Evolutionary conservation across 2,888 invertebrate species (phyloP).

Genomic region (Chymomyza procnemis): DNA sequence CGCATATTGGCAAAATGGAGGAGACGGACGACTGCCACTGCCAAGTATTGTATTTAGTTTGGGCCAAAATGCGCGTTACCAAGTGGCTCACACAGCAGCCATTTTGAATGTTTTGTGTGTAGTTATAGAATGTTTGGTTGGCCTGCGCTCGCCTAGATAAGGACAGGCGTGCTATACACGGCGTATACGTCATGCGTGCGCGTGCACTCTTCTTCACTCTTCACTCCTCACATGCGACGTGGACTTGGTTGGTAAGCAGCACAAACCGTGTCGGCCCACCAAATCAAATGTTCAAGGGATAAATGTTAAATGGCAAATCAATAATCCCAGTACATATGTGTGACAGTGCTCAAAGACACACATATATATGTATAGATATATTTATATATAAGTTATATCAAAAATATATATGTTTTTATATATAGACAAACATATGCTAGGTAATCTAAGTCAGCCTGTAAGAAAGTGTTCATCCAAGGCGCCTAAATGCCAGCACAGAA

Average conservation of each 20-base stretch:
- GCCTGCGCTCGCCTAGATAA: not conserved
- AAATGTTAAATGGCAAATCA: conserved; percentile 56
- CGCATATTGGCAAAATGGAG: not conserved
- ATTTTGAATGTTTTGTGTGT: not conserved
- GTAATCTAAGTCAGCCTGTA: too few relatives aligned
- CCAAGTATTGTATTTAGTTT: not conserved
- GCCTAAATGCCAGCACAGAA: too few relatives aligned
- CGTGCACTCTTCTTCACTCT: not conserved
- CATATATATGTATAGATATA: conserved; percentile 8
- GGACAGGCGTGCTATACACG: conserved; percentile 10
- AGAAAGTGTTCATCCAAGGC: too few relatives aligned
- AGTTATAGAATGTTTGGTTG: not conserved
- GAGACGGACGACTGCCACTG: not conserved
- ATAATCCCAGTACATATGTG: conserved; percentile 43
- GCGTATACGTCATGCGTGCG: conserved; percentile 26
- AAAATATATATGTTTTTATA: conserved; percentile 5
- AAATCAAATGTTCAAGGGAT: conserved; percentile 41
- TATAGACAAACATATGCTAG: too few relatives aligned
- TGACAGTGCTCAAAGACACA: not conserved
- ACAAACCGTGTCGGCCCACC: not conserved
- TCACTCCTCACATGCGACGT: not conserved
- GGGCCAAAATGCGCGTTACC: not conserved
- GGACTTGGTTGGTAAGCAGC: not conserved
- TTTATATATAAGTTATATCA: conserved; percentile 5
- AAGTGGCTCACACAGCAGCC: not conserved